phyloP scores from a whole-genome alignment of 64 coral and sea anemone genomes.

The Dendrophyllia cribrosa region DNA sequence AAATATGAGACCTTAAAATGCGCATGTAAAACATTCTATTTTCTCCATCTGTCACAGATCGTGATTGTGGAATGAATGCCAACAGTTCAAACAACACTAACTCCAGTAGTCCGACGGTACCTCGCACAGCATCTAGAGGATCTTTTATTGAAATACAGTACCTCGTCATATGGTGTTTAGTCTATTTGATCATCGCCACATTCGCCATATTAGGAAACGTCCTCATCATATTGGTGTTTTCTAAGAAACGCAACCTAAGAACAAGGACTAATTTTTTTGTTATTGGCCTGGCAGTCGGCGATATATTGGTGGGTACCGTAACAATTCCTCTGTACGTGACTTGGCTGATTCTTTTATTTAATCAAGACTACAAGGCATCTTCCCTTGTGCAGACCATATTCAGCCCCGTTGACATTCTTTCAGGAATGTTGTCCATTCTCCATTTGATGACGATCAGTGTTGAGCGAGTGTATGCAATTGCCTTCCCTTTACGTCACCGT shows the following conservation, averaged over 20 bases:
- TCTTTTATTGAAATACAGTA: conserved; percentile 53
- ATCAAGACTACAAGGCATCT: conserved; percentile 38
- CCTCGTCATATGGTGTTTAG: conserved; percentile 67
- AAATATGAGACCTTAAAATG: no score
- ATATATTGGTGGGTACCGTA: conserved; percentile 68
- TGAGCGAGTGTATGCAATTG: conserved; percentile 85
- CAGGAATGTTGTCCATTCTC: conserved; percentile 89
- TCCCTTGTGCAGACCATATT: conserved; percentile 56
- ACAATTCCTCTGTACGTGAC: conserved; percentile 81
- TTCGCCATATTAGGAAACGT: conserved; percentile 73
- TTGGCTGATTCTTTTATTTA: conserved; percentile 60
- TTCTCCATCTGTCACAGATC: neutral
- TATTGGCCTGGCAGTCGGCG: conserved; percentile 79
- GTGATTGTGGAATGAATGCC: neutral
- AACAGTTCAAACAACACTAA: conserved; percentile 36
- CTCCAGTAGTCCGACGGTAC: neutral
- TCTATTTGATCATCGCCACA: conserved; percentile 69
- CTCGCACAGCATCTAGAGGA: neutral
- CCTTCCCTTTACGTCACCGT: conserved; percentile 83
- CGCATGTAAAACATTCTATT: neutral
- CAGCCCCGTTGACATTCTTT: conserved; percentile 86
- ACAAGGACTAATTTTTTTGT: conserved; percentile 93
- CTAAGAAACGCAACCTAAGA: conserved; percentile 79
- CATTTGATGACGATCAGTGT: conserved; percentile 92
- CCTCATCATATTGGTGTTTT: conserved; percentile 88